Evolutionary conservation across 2,797 vertebrate species (phyloP).

Genomic region (Brachymystax lenok): DNA sequence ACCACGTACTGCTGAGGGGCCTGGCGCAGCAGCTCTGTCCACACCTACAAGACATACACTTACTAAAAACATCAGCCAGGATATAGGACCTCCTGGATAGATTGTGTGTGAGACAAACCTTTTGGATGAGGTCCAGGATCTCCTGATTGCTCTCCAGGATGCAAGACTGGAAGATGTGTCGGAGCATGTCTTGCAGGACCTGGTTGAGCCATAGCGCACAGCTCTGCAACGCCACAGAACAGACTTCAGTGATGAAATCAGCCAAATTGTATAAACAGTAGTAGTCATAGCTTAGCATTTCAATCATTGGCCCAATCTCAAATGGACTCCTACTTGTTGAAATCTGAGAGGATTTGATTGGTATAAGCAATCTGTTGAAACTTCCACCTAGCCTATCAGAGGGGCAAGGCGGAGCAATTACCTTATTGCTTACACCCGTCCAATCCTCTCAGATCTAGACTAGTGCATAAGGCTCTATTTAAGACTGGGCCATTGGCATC

Average conservation of each 20-base stretch:
- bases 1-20: conserved; percentile 95
- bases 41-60: conserved; percentile 78
- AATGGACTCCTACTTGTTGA: too few relatives aligned
- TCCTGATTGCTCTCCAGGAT: conserved; percentile 98
- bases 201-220: conserved; percentile 95
- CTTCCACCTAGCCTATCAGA: not conserved
- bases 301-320: too few relatives aligned
- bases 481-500: not conserved
- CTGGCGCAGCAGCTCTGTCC: conserved; percentile 90
- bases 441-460: not conserved
- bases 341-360: not conserved
- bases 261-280: too few relatives aligned
- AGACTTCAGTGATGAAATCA: not conserved
- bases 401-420: too few relatives aligned
- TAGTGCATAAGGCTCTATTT: not conserved
- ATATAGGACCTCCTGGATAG: too few relatives aligned
- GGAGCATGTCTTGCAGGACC: conserved; percentile 96
- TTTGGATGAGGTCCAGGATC: conserved; percentile 95
- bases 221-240: conserved; percentile 71
- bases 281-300: too few relatives aligned
- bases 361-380: not conserved
- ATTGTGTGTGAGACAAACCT: conserved; percentile 75
- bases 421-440: not conserved
- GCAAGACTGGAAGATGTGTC: conserved; percentile 97
- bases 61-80: too few relatives aligned